Evolutionary conservation across 2,113 vertebrate species (phyloP).

Genomic region (Telmatochromis sp.): DNA sequence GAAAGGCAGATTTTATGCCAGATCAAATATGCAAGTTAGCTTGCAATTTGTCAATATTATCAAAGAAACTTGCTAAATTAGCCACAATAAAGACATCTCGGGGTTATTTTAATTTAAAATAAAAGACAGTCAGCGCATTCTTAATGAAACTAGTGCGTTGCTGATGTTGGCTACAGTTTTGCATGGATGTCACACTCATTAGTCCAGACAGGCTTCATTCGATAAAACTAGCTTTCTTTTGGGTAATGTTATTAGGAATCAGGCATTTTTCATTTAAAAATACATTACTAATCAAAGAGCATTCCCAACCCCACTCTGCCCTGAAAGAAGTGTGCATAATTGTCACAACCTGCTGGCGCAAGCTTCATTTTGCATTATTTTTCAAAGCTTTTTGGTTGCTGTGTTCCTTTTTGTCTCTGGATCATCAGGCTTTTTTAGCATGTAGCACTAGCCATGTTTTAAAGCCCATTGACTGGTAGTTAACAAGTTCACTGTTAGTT

Average conservation of each 20-base stretch:
- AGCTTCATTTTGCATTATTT: background rate
- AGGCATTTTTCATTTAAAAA: background rate
- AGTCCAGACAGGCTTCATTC: background rate
- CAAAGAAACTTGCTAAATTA: accelerated
- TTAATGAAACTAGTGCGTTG: background rate
- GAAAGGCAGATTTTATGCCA: background rate
- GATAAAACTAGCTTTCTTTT: background rate
- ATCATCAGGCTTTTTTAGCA: background rate
- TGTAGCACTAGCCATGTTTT: background rate
- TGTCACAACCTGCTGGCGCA: background rate
- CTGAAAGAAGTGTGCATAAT: background rate
- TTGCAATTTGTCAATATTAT: background rate
- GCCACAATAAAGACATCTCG: background rate
- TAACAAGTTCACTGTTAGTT: background rate
- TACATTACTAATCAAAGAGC: background rate
- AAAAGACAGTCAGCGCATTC: accelerated
- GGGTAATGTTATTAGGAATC: background rate
- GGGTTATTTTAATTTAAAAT: background rate
- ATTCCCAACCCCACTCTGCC: background rate
- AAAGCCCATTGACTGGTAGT: background rate
- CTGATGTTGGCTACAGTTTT: background rate
- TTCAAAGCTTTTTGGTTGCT: background rate
- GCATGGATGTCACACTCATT: background rate
- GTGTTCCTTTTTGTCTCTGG: background rate
- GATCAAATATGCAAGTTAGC: background rate